Base-by-base conservation (phyloP, 2,113 vertebrate species). In the Cathartes aura region DNA sequence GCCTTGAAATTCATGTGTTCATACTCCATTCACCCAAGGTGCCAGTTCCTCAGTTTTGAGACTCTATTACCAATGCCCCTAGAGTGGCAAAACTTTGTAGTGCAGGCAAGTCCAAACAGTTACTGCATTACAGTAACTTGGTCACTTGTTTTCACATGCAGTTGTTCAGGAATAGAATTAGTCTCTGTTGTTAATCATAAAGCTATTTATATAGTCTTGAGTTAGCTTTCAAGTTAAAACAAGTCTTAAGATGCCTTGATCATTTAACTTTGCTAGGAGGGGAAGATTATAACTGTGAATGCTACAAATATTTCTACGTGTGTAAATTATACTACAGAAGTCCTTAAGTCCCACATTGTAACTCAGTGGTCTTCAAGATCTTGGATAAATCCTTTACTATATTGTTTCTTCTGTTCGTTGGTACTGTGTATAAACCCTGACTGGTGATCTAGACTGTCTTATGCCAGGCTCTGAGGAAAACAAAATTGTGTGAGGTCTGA, bases 141-240 rank as follows among this genome's bases (percentile, higher is more conserved):
- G n/a, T 84, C 21, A 43, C 62, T 91, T 91, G 83, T 95, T 91
- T 93, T 84, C 56, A 89, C 81, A 34, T 74, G 84, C 56, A 72
- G 6, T 59, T 91, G 27, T 87, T 95, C 23, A 68, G 21, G 29
- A 55, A 66, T 59, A 82, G 66, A 90, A 72, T 72, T 19, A n/a
- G 6, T 55, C 15, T 73, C 45, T 70, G 22, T 40, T 84, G 66
- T 87, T 92, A 95, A 66, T 92, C 30, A 27, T 71, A 74, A 78
- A 94, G 36, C 27, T 94, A 21, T 79, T 63, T 19, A 32, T 40
- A 23, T 34, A 45, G 52, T 89, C 32, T 74, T 71, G 38, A 85
- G n/a, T 78, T 87, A 87, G 23, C n/a, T 67, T 93, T 89, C 91
- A 87, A 82, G 83, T 91, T 91, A 56, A 62, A 91, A 84, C 68